phyloP scores from a whole-genome alignment of 2,888 invertebrate genomes.

The Lucinisca nassula region DNA sequence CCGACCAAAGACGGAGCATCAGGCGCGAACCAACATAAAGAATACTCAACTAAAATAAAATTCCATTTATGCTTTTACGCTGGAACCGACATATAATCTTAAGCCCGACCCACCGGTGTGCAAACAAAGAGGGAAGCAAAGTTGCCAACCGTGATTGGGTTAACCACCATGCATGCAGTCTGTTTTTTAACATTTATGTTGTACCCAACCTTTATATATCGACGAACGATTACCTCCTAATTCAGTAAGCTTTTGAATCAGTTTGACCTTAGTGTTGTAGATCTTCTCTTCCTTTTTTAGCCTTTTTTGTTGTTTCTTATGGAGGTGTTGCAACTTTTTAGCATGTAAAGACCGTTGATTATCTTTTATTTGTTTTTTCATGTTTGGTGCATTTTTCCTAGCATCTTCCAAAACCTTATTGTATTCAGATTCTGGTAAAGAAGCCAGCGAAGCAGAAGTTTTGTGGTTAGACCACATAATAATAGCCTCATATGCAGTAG shows the following conservation, averaged over 20 bases:
- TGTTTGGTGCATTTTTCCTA: background rate
- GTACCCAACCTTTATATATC: too few relatives aligned
- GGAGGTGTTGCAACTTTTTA: slow-evolving; percentile 34
- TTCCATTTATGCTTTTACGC: too few relatives aligned
- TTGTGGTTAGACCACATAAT: slow-evolving; percentile 60
- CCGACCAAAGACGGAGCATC: too few relatives aligned
- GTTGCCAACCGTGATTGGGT: too few relatives aligned
- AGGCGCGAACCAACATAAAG: too few relatives aligned
- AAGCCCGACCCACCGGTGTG: too few relatives aligned
- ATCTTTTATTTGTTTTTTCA: background rate
- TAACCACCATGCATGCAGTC: too few relatives aligned
- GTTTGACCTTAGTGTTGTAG: background rate
- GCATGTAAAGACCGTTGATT: slow-evolving; percentile 1
- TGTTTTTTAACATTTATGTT: too few relatives aligned
- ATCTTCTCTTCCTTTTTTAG: background rate
- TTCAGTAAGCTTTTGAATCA: slow-evolving; percentile 19
- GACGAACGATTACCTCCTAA: too few relatives aligned
- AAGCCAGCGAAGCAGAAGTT: slow-evolving; percentile 41
- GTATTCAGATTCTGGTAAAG: background rate
- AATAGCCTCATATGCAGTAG: slow-evolving; percentile 32
- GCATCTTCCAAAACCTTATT: background rate
- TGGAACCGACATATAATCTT: too few relatives aligned
- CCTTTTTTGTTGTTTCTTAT: slow-evolving; percentile 28
- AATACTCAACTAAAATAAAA: too few relatives aligned
- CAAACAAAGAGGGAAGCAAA: too few relatives aligned